Evolutionary conservation across 2,113 vertebrate species (phyloP).

Genomic region (Odontesthes bonariensis): DNA sequence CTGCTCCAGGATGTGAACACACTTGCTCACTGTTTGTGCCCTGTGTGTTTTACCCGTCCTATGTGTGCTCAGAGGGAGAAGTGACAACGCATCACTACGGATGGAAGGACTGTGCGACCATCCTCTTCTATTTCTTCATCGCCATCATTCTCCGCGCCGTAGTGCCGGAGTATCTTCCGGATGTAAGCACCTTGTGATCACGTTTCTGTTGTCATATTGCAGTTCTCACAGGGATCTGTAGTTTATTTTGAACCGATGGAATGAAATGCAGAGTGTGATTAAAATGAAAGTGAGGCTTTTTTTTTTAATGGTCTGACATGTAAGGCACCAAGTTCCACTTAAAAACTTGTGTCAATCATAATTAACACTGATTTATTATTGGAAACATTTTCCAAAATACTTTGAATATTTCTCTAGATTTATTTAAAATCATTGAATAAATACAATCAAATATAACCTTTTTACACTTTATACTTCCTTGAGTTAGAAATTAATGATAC

Average conservation of each 20-base stretch:
- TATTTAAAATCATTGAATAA: no score
- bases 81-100: slow-evolving; percentile 92
- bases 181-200: slow-evolving; percentile 91
- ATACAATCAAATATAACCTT: no score
- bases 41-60: slow-evolving; percentile 15
- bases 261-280: no score
- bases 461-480: neutral
- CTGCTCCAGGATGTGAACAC: slow-evolving; percentile 17
- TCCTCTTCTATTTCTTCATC: slow-evolving; percentile 95
- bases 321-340: no score
- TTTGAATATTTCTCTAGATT: no score
- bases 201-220: no score
- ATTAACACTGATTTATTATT: no score
- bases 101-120: slow-evolving; percentile 91
- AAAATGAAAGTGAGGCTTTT: no score
- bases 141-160: slow-evolving; percentile 94
- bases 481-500: no score
- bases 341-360: no score
- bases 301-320: no score
- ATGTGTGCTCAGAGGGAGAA: slow-evolving; percentile 88
- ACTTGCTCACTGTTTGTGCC: slow-evolving; percentile 17
- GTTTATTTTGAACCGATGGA: neutral
- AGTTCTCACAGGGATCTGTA: neutral
- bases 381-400: no score
- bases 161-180: slow-evolving; percentile 95